Percentiles rank a stretch among this genome's conserved stretches.
phyloP scores from a whole-genome alignment of 2,888 invertebrate genomes.

The Orthonychiurus folsomi region DNA sequence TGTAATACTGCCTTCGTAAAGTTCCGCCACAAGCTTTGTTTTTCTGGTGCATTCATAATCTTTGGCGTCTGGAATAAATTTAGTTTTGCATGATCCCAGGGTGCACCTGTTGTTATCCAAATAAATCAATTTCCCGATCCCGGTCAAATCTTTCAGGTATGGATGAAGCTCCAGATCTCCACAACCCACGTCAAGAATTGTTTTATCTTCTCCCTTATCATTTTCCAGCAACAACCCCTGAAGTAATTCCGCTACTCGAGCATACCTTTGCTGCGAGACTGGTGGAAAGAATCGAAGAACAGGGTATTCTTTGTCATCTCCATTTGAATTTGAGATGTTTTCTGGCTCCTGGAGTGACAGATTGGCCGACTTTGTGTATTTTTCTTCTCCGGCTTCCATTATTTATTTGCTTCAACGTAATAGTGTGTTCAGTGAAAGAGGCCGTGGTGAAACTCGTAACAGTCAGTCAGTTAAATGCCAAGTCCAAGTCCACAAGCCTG shows the following conservation, averaged over 20 bases:
- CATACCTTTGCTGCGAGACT: constrained; percentile 63
- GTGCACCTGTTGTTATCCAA: constrained; percentile 61
- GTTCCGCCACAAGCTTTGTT: constrained; percentile 29
- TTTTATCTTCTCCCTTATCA: constrained; percentile 16
- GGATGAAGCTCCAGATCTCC: constrained; percentile 65
- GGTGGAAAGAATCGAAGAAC: constrained; percentile 64
- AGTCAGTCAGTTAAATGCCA: too few relatives aligned
- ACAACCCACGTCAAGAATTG: constrained; percentile 77
- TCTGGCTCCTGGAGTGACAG: too few relatives aligned
- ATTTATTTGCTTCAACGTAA: too few relatives aligned
- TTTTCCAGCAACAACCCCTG: not conserved
- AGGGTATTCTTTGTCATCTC: constrained; percentile 37
- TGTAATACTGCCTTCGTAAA: constrained; percentile 30
- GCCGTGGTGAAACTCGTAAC: too few relatives aligned
- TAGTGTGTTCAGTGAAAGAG: too few relatives aligned
- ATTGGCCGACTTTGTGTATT: too few relatives aligned
- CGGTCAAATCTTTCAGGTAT: constrained; percentile 58
- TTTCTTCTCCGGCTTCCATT: too few relatives aligned
- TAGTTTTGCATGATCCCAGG: constrained; percentile 44
- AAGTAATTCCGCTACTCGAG: constrained; percentile 40
- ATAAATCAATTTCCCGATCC: constrained; percentile 57
- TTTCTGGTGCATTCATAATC: constrained; percentile 27
- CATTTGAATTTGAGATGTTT: too few relatives aligned
- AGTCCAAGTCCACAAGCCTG: too few relatives aligned
- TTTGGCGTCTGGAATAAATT: constrained; percentile 26